These are phyloP conservation scores for Torymus tubicola DNA, from an alignment of 2,888 invertebrate species.

Conservation along the genomic window DNA sequence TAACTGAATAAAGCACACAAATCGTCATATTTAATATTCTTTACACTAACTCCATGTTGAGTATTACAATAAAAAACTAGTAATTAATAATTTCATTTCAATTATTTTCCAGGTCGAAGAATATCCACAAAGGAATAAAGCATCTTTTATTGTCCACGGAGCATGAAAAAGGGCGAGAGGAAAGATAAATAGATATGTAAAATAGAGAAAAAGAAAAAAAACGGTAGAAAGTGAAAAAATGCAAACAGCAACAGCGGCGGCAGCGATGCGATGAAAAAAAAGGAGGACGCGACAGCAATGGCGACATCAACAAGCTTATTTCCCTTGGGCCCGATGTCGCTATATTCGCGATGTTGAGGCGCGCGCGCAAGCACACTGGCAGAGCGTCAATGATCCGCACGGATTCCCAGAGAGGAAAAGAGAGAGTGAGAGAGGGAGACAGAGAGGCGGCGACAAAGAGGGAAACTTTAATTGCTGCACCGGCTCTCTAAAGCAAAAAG, in stretches of 20 bases:
- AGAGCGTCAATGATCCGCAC: conserved; percentile 51
- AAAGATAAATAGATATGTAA: conserved; percentile 38
- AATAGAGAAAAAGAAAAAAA: conserved; percentile 20
- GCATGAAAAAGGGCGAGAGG: neutral
- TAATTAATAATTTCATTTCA: conserved; percentile 29
- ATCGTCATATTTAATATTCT: neutral
- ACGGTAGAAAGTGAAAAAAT: conserved; percentile 35
- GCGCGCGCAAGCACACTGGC: conserved; percentile 17
- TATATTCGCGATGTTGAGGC: conserved; percentile 25
- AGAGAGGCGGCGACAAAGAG: neutral
- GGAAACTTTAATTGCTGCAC: conserved; percentile 60
- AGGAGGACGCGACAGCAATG: neutral
- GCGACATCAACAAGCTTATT: conserved; percentile 65
- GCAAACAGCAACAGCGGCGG: neutral
- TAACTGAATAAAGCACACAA: too few relatives aligned
- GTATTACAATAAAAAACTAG: neutral
- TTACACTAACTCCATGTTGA: neutral
- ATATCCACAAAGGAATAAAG: conserved; percentile 15
- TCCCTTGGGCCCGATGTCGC: conserved; percentile 63
- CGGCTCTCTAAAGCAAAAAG: conserved; percentile 12
- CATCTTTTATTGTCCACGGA: conserved; percentile 33
- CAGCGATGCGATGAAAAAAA: conserved; percentile 32
- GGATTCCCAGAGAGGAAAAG: conserved; percentile 50
- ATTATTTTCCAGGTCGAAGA: conserved; percentile 13
- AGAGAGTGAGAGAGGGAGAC: too few relatives aligned